Evolutionary conservation across 2,113 vertebrate species (phyloP), one percentile per base, ranked within the genome.

Genomic region (Nyctibius bracteatus): DNA sequence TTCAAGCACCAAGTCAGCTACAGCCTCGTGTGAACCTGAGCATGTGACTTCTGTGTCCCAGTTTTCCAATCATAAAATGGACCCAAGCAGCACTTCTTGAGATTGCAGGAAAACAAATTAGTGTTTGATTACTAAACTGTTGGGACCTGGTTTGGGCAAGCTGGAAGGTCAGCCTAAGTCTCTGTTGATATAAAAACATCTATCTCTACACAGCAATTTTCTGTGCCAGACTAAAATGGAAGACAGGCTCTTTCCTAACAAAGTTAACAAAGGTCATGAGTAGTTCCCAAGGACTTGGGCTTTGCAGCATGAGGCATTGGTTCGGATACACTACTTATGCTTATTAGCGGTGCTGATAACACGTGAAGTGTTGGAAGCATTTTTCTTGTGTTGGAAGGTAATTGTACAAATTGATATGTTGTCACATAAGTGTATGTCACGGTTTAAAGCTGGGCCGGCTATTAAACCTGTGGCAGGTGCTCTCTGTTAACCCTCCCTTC

Each of bases 341-440:
- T 51, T 51, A 33, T 43, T 27, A 68, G 30, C 1, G 1, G n/a
- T 44, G 23, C 22, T 72, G 33, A 10, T 61, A 75, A 55, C 0
- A 1, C 5, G 9, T 33, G 23, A 43, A 63, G 21, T 4, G 9
- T 25, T 85, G 27, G 41, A 68, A 92, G 37, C 12, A 6, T 49
- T 92, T 75, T 41, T 52, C 12, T 54, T 31, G 6, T 49, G 33
- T 44, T 62, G 33, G 61, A 85, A 79, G 30, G 27, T 55, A 47
- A 65, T n/a, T n/a, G 82, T 77, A 72, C 44, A 63, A 73, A 51
- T 33, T 8, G 24, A 55, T 4, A 4, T 37, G 30, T 54, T 49
- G 43, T 59, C 61, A 28, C 0, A 0, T 23, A 59, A 39, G 4
- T 43, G 10, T 43, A 43, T n/a, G n/a, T n/a, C n/a, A n/a, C n/a